Evolutionary conservation across 1,140 invertebrate species (phyloP).

Genomic region (Drosophila parabipectinata): DNA sequence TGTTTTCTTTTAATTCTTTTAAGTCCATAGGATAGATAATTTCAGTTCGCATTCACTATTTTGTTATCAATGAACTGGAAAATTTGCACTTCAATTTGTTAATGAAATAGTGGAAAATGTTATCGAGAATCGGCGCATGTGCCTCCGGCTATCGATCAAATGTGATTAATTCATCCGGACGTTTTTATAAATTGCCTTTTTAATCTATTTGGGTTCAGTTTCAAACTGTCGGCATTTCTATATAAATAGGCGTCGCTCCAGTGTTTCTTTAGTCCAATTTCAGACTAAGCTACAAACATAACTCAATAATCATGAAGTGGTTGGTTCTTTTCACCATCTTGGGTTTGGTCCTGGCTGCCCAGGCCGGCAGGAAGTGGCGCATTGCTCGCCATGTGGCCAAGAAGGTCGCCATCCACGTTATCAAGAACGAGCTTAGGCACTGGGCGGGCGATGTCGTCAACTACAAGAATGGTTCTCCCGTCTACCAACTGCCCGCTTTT

Average conservation of each 20-base stretch:
- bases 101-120: not conserved
- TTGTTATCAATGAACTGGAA: not conserved
- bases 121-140: not conserved
- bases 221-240: not conserved
- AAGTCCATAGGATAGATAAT: not conserved
- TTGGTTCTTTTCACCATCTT: slow-evolving; percentile 43
- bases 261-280: not conserved
- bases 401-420: slow-evolving; percentile 23
- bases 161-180: not conserved
- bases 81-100: not conserved
- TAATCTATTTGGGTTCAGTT: not conserved
- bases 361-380: slow-evolving; percentile 18
- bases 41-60: not conserved
- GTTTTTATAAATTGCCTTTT: not conserved
- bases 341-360: slow-evolving; percentile 47
- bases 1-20: not conserved
- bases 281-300: not conserved
- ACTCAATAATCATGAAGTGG: slow-evolving; percentile 54
- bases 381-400: slow-evolving; percentile 26
- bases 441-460: slow-evolving; percentile 12
- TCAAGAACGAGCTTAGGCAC: slow-evolving; percentile 60
- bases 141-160: not conserved
- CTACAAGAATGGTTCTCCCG: slow-evolving; percentile 32
- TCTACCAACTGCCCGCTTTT: slow-evolving; percentile 19
- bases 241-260: not conserved